Base-by-base conservation (phyloP, 2,797 vertebrate genomes). In the Odontamblyopus lacepedii region DNA sequence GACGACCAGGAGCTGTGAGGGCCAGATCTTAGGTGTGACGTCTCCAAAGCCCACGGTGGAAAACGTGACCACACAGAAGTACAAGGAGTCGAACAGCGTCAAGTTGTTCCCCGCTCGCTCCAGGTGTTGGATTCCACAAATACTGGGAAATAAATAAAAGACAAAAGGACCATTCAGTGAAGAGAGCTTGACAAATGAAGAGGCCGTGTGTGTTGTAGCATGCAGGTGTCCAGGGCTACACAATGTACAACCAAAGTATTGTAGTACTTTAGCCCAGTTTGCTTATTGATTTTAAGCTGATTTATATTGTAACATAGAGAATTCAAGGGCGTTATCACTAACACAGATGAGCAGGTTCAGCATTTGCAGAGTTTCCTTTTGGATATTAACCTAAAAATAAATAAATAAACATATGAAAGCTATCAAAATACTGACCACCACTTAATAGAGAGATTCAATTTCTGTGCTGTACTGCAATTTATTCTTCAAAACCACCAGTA, bases 21-120 rank as follows among this genome's bases (percentile, higher is more conserved):
- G 95, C 95, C 94, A 96, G 83, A 95, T 96, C 73, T 91, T 92
- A 0, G 95, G 95, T 0, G 95, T 95, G 70, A 96, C 95, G 0
- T 96, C 95, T 1, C 95, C 95, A 0, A 95, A 95, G 62, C 95
- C 95, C 79, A 95, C 95, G 0, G 95, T 95, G 77, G 95, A 95
- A 90, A 96, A 96, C 26, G 95, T 96, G 81, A 96, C 95, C 65
- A 96, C 95, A 87, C 95, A 96, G 90, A 96, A 96, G 78, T 96
- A 96, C 60, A 96, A 92, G 0, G 95, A 91, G 89, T 95, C 94
- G 19, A 95, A 96, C 72, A 96, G 91, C 4, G 95, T 95, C 80
- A 96, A 88, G 82, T 95, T 95, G 87, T 95, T 95, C 41, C 95
- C 95, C 0, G 95, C 95, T 60, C 95, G 88, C 67, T 95, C 95